Evolutionary conservation across 2,113 vertebrate genomes (phyloP).

Genomic region (Sylvilagus bachmani): DNA sequence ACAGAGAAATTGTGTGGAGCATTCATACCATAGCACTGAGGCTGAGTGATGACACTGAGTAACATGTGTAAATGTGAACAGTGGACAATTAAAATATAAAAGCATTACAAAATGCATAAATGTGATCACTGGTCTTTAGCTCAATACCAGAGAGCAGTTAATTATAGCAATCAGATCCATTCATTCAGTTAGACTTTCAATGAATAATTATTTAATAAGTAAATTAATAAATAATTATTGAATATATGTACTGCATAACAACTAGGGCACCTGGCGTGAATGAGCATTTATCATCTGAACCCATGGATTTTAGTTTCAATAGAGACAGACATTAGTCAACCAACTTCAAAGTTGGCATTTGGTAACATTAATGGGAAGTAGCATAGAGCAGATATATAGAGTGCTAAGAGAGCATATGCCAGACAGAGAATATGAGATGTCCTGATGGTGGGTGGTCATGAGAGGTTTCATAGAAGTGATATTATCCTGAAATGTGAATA

Average conservation of each 20-base stretch:
- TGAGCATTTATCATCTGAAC: neutral
- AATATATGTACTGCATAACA: neutral
- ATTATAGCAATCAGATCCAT: neutral
- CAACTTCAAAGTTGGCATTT: neutral
- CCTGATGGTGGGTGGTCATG: neutral
- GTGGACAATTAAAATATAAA: no score
- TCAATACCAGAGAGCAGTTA: neutral
- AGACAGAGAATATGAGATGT: neutral
- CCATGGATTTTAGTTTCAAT: slow-evolving; percentile 30
- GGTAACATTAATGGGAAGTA: neutral
- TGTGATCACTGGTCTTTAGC: neutral
- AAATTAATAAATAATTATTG: neutral
- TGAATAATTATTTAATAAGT: neutral
- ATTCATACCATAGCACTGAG: neutral
- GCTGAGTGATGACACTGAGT: neutral
- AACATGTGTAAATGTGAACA: neutral
- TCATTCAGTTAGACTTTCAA: slow-evolving; percentile 1
- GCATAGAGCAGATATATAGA: neutral
- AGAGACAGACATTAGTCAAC: neutral
- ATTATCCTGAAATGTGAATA: neutral
- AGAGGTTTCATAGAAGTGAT: neutral
- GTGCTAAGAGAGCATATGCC: neutral
- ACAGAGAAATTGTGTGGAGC: neutral
- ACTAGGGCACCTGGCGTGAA: neutral
- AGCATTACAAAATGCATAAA: neutral